A percentile compares a stretch with the other conserved stretches of the same genome.
Evolutionary conservation across 2,797 vertebrate genomes (phyloP).

Genomic region (Pygocentrus nattereri): DNA sequence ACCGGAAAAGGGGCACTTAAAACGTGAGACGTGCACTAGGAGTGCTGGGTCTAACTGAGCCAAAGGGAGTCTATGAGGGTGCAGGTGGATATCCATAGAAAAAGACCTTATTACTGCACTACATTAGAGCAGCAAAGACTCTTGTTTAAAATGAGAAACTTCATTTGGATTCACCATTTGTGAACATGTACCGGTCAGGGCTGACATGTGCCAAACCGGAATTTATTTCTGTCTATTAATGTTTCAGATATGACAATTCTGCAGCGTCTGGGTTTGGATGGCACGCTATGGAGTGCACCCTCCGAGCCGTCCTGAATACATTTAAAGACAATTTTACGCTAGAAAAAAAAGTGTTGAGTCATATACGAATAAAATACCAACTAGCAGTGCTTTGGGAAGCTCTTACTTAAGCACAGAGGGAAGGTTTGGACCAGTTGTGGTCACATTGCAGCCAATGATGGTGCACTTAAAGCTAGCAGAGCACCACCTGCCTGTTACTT

Average conservation of each 20-base stretch:
- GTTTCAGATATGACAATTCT: not conserved
- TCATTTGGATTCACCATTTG: not conserved
- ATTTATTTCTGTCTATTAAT: not conserved
- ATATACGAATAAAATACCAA: not conserved
- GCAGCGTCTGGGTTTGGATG: not conserved
- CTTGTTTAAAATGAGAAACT: not conserved
- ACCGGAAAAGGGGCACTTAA: slow-evolving; percentile 11
- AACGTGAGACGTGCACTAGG: slow-evolving; percentile 44
- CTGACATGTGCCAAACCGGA: not conserved
- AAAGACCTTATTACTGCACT: not conserved
- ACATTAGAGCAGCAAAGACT: not conserved
- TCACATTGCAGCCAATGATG: not conserved
- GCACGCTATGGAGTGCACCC: not conserved
- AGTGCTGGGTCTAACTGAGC: slow-evolving; percentile 13
- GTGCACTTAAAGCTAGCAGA: not conserved
- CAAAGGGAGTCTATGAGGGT: slow-evolving; percentile 65
- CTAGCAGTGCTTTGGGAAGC: not conserved
- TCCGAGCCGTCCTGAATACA: not conserved
- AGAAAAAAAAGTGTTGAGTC: not conserved
- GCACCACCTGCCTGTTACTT: not conserved
- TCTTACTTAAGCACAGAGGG: not conserved
- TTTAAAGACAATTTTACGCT: not conserved
- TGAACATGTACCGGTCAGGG: not conserved
- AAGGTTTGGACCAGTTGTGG: not conserved
- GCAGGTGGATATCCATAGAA: slow-evolving; percentile 63